Base-by-base conservation (phyloP, 2,888 invertebrate genomes). In the Synanthedon tipuliformis region DNA sequence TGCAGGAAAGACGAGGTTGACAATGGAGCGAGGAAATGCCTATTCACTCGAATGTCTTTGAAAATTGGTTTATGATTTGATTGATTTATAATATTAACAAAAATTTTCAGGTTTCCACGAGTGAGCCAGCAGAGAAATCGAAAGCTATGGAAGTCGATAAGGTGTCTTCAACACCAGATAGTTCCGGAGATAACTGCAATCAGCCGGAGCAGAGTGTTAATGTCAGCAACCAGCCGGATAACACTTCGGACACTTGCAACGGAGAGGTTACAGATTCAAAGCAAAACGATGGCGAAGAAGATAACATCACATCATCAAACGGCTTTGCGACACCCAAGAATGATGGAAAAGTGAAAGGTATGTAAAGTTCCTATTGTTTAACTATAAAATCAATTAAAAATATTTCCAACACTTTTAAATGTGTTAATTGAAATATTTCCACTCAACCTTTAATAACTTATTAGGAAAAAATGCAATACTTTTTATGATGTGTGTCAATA, bases 281-380 rank as follows among this genome's bases (percentile, higher is more conserved):
- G 58, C 77, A 78, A 58, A 65, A 62, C 56, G 82, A 71, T 52
- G 73, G 73, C 8, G 85, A 79, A 61, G 84, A 82, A 48, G 78
- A 71, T 56, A 86, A 88, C 56, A 87, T 86, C 50, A 81, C 83
- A 13, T 88, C 87, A 1, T 86, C 88, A 0, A 89, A 89, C 73
- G 90, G 90, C 3, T 87, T 88, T 51, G 69, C 78, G n/a, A 78
- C 78, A 48, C 75, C 76, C 10, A 57, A 59, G 0, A 81, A 84
- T 53, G 58, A 61, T 34, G 85, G 81, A 53, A 84, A 83, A 63
- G 71, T 67, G 49, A 81, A 81, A 78, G 81, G 85, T 82, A 65
- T 12, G 10, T 18, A 3, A 45, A 4, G 34, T 34, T 27, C 27
- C 27, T 27, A 27, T 27, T 27, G 5, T 27, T 34, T 34, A 8